Evolutionary conservation across 2,797 vertebrate species (phyloP).

Genomic region (Momotus momota): DNA sequence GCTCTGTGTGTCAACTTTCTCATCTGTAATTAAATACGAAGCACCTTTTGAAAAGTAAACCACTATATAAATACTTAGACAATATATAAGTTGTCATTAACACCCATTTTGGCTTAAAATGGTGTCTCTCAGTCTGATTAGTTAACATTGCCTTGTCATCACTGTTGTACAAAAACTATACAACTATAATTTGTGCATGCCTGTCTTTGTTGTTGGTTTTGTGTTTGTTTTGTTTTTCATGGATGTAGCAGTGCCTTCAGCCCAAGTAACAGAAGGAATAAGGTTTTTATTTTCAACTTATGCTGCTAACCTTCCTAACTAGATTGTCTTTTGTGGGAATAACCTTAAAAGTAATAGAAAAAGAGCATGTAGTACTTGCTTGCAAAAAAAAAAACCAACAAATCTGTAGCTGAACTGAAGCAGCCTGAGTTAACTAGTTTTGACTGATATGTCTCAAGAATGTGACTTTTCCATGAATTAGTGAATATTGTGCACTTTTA

Average conservation of each 20-base stretch:
- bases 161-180: background rate
- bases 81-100: background rate
- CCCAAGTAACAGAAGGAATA: background rate
- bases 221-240: background rate
- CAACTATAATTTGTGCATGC: background rate
- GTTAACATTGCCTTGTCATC: background rate
- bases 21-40: background rate
- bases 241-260: background rate
- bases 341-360: background rate
- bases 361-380: background rate
- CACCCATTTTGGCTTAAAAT: background rate
- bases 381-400: background rate
- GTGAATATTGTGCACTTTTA: background rate
- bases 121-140: background rate
- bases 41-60: background rate
- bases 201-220: background rate
- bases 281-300: background rate
- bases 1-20: background rate
- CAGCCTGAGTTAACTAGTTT: background rate
- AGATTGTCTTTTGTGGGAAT: background rate
- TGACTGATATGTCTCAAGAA: background rate
- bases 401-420: background rate
- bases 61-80: background rate
- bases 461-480: background rate
- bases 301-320: background rate